Conservation (phyloP, 1,140 invertebrate genomes). For the Archegozetes longisetosus region DNA sequence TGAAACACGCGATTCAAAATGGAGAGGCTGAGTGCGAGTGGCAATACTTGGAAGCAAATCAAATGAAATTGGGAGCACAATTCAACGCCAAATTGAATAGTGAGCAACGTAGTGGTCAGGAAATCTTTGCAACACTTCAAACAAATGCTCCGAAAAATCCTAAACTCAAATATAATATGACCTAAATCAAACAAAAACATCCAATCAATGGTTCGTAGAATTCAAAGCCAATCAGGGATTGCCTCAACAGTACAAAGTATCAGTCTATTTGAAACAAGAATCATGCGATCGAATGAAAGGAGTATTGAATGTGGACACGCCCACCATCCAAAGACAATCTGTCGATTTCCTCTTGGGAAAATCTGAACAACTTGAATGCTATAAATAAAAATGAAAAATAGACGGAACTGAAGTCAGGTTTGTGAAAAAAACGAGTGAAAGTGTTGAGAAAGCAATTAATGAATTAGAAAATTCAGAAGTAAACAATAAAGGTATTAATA, state of each 20-base stretch:
- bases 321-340: background rate
- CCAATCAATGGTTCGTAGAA: background rate
- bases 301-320: background rate
- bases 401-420: constrained; percentile 3
- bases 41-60: background rate
- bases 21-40: background rate
- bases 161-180: background rate
- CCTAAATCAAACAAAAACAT: background rate
- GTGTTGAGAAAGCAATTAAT: no score
- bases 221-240: background rate
- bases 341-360: background rate
- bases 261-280: background rate
- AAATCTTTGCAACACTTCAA: background rate
- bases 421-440: no score
- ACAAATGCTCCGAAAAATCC: background rate
- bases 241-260: background rate
- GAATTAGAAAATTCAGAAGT: no score
- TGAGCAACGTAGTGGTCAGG: background rate
- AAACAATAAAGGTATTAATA: no score
- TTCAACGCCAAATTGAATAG: background rate
- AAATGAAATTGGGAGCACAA: background rate
- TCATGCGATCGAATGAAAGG: background rate
- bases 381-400: constrained; percentile 4
- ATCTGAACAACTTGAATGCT: background rate
- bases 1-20: background rate